These are phyloP conservation scores for Danio choprae DNA, from an alignment of 2,797 vertebrate species.

Conservation along the genomic window DNA sequence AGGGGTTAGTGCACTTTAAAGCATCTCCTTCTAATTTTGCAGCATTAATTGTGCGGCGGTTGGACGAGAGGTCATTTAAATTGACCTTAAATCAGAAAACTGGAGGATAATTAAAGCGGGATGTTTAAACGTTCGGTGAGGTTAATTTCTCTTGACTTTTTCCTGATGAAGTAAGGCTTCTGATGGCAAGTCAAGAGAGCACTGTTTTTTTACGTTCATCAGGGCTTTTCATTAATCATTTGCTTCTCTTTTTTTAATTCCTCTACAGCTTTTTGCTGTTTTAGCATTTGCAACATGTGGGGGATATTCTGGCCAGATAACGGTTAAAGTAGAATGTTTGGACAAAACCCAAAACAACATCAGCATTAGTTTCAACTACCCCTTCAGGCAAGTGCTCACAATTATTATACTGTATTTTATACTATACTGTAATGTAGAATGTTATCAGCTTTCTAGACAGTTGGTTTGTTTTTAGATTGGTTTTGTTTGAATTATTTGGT, in stretches of 20 bases:
- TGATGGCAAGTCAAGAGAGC: background rate
- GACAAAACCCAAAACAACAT: slow-evolving; percentile 91
- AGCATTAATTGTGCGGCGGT: background rate
- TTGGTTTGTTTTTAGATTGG: background rate
- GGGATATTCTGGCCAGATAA: slow-evolving; percentile 94
- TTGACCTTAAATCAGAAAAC: slow-evolving; percentile 20
- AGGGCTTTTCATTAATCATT: slow-evolving; percentile 7
- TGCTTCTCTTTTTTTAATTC: slow-evolving; percentile 54
- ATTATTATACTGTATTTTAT: background rate
- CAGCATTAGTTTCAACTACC: slow-evolving; percentile 92
- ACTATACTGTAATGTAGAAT: background rate
- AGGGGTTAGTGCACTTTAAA: slow-evolving; percentile 16
- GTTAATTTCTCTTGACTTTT: slow-evolving; percentile 41
- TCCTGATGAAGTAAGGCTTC: slow-evolving; percentile 25
- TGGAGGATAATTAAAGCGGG: slow-evolving; percentile 31
- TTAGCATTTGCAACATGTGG: slow-evolving; percentile 99
- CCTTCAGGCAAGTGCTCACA: slow-evolving; percentile 87
- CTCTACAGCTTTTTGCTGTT: slow-evolving; percentile 94
- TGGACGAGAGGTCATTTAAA: slow-evolving; percentile 9
- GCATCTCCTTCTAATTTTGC: slow-evolving; percentile 2
- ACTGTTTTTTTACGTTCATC: background rate
- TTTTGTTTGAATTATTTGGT: background rate
- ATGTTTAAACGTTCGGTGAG: slow-evolving; percentile 15
- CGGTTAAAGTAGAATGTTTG: slow-evolving; percentile 95
- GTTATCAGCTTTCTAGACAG: background rate